Evolutionary conservation across 1,140 invertebrate genomes (phyloP).

Genomic region (Macrostomum lignano): DNA sequence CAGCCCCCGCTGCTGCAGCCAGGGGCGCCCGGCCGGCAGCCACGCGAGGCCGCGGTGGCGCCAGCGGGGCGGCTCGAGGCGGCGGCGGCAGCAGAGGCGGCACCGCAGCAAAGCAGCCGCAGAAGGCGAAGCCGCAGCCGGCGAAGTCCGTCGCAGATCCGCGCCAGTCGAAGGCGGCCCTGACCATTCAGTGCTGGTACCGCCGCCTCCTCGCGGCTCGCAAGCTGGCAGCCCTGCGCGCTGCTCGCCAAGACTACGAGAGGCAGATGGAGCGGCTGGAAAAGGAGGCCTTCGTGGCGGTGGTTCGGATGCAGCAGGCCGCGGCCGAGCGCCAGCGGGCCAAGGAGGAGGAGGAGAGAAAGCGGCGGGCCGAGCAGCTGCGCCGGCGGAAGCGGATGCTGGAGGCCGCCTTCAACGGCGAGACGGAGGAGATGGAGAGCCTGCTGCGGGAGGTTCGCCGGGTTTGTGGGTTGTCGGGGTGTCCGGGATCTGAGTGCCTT

Average conservation of each 20-base stretch:
- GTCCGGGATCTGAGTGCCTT: too few relatives aligned
- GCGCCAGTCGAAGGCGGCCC: too few relatives aligned
- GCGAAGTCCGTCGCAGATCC: too few relatives aligned
- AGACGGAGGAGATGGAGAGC: conserved; percentile 15
- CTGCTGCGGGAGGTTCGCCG: conserved; percentile 23
- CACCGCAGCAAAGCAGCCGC: too few relatives aligned
- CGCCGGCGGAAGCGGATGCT: conserved; percentile 20
- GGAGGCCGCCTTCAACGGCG: conserved; percentile 26
- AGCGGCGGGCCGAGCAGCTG: conserved; percentile 14
- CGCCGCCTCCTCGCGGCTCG: conserved; percentile 15
- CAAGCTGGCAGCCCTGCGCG: conserved; percentile 11
- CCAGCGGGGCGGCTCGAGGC: too few relatives aligned
- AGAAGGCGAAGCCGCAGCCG: too few relatives aligned
- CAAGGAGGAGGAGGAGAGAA: conserved; percentile 22
- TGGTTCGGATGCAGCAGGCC: conserved; percentile 22
- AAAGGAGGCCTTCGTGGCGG: conserved; percentile 21
- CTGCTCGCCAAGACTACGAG: too few relatives aligned
- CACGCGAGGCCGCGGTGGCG: too few relatives aligned
- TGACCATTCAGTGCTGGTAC: conserved; percentile 15
- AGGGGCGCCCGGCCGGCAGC: too few relatives aligned
- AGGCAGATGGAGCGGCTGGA: conserved; percentile 20
- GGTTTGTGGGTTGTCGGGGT: too few relatives aligned
- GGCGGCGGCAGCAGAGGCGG: too few relatives aligned
- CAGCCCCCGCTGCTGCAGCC: too few relatives aligned
- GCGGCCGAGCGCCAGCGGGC: conserved; percentile 16